Evolutionary conservation across 2,113 vertebrate species (phyloP).

Genomic region (Callipepla squamata): DNA sequence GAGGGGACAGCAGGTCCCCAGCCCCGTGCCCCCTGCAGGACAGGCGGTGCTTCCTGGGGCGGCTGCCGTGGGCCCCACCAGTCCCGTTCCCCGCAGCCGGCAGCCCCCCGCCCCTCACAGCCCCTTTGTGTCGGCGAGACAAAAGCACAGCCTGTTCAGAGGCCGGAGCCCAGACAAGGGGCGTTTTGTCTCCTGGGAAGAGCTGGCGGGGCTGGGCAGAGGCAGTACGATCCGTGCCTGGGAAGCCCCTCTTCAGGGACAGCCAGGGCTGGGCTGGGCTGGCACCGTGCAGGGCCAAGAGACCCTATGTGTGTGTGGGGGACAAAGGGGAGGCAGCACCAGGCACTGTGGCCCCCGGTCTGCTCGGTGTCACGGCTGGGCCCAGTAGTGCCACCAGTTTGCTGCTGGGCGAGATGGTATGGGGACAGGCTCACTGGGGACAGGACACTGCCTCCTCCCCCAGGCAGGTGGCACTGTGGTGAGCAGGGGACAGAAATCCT

Average conservation of each 20-base stretch:
- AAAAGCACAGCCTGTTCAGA: constrained; percentile 30
- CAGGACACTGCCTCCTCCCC: not conserved
- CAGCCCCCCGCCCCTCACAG: not conserved
- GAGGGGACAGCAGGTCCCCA: not conserved
- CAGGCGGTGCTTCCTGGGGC: not conserved
- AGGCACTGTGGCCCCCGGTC: not conserved
- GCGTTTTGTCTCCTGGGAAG: constrained; percentile 3
- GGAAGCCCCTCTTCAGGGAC: not conserved
- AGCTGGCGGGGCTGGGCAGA: not conserved
- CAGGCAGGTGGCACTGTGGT: not conserved
- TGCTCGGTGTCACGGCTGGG: fast-evolving
- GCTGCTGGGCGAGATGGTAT: fast-evolving
- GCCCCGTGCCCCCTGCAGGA: not conserved
- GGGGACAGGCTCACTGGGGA: fast-evolving
- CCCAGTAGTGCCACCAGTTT: fast-evolving
- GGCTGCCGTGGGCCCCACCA: not conserved
- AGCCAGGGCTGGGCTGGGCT: not conserved
- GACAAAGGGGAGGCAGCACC: not conserved
- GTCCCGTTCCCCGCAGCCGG: not conserved
- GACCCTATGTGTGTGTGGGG: not conserved
- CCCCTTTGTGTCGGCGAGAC: constrained; percentile 54
- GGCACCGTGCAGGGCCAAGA: not conserved
- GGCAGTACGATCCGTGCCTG: not conserved
- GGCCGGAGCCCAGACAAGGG: constrained; percentile 42
- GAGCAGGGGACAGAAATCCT: not conserved